Conservation (phyloP, 2,888 invertebrate genomes). For the Tineola bisselliella region DNA sequence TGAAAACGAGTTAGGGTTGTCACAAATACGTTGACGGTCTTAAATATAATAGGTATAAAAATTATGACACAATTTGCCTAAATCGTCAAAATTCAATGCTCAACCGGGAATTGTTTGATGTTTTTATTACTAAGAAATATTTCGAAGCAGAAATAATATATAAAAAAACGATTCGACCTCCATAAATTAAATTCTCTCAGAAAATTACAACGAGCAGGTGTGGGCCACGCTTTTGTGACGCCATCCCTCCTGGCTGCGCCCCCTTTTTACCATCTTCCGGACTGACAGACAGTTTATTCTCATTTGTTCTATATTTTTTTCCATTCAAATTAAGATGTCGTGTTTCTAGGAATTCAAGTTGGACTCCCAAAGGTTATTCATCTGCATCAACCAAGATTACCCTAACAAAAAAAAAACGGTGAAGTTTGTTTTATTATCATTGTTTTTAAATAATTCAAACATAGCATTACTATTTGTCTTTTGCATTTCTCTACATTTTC, state of each 20-base stretch:
- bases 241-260: not conserved
- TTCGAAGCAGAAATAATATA: not conserved
- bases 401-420: no score
- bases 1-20: no score
- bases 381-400: no score
- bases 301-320: not conserved
- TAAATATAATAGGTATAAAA: no score
- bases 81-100: conserved; percentile 1
- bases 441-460: no score
- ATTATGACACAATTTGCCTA: not conserved
- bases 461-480: no score
- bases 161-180: conserved; percentile 2
- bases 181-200: conserved; percentile 7
- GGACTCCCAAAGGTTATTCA: no score
- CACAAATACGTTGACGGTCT: no score
- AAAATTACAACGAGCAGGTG: conserved; percentile 6
- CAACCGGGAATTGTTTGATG: not conserved
- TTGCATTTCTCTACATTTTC: no score
- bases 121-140: not conserved
- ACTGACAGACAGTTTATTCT: not conserved
- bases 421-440: no score
- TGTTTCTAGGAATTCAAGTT: no score
- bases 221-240: not conserved
- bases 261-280: conserved; percentile 6
- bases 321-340: no score